Evolutionary conservation across 2,888 invertebrate genomes (phyloP), one percentile per base, ranked within the genome.

Genomic region (Silvanus unidentatus): DNA sequence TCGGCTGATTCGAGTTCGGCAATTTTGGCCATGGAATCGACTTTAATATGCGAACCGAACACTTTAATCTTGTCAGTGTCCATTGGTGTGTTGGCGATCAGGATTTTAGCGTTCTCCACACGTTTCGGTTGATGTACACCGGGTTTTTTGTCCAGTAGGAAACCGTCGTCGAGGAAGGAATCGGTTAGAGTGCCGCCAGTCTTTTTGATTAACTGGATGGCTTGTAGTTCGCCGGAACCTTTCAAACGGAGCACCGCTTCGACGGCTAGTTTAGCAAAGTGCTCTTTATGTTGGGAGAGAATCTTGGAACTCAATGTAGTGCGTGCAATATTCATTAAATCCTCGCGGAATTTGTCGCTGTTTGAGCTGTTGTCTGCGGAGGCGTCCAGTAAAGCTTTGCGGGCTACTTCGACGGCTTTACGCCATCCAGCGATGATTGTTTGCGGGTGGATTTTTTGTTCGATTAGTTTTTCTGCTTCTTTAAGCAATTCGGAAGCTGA

Each of bases 31-130:
- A 92, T 84, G 0, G 92, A 92, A 69, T 92, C 91, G 0, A 91
- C 92, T 64, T 90, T 86, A 54, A 92, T 95, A 53, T 93, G 86
- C 34, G 96, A 96, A 36, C 98, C 98, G 73, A 99, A 99, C 14
- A 99, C 86, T 77, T 99, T 98, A 57, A 99, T 96, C 75, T 99
- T 99, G 68, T 99, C 99, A 0, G 97, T 94, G 75, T 99, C 99
- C 99, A 99, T 99, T 0, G 99, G 95, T 8, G 99, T 99, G 71
- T 99, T 99, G 9, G 98, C 98, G 61, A 99, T 93, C 15, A 99
- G 80, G 65, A 99, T 97, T 66, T 84, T 88, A 1, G 97, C 97
- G 65, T 99, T 96, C 66, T 95, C 93, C 55, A 99, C 77, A 57
- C 85, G 79, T 68, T 96, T 93, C 0, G 99, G 99, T 71, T 99